phyloP scores from a whole-genome alignment of 2,797 vertebrate species.

The Sebastes aleutianus region DNA sequence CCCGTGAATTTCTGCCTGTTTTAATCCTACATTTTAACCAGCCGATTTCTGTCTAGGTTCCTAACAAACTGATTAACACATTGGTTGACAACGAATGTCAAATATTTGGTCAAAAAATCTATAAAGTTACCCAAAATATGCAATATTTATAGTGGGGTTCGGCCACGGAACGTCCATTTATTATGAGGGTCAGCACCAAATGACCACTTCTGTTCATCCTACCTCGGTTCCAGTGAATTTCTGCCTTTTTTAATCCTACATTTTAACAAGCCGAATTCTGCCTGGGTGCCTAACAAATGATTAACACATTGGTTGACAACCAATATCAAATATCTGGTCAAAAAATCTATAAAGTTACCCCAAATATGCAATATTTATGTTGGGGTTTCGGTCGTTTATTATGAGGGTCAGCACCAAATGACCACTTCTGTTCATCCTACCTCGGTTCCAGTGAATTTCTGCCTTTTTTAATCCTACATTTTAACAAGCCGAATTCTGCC shows the following conservation, averaged over 20 bases:
- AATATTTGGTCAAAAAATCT: not conserved
- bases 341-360: not conserved
- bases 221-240: no score
- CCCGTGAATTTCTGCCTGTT: slow-evolving; percentile 25
- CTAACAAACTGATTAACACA: slow-evolving; percentile 2
- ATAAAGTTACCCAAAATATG: slow-evolving; percentile 10
- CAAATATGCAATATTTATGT: not conserved
- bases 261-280: no score
- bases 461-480: no score
- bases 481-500: no score
- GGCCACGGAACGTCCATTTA: no score
- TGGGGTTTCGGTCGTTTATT: slow-evolving; percentile 24
- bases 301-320: not conserved
- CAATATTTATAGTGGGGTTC: not conserved
- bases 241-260: no score
- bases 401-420: slow-evolving; percentile 62
- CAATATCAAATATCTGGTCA: not conserved
- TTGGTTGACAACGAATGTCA: not conserved
- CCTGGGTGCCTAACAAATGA: not conserved
- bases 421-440: slow-evolving; percentile 39
- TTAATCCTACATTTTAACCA: slow-evolving; percentile 4
- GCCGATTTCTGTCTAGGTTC: not conserved
- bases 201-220: no score
- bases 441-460: no score
- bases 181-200: slow-evolving; percentile 62